A percentile compares a stretch with the other conserved stretches of the same genome.
Evolutionary conservation across 2,888 invertebrate species (phyloP).

Genomic region (Drosophila putrida): DNA sequence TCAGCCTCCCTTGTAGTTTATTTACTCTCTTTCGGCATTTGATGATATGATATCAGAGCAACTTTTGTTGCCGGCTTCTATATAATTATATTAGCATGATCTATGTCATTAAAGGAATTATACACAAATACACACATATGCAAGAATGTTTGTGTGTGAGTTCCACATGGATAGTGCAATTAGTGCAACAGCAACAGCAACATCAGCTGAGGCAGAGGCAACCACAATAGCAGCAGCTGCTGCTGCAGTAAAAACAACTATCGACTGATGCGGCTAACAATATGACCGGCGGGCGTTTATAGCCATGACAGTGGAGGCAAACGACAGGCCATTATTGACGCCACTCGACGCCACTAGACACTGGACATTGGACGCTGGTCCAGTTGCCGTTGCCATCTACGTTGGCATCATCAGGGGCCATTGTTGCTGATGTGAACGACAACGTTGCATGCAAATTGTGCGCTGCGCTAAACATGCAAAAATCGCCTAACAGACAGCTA

Average conservation of each 20-base stretch:
- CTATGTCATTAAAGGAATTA: conserved; percentile 73
- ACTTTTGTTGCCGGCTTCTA: conserved; percentile 56
- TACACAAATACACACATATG: conserved; percentile 39
- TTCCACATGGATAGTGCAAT: conserved; percentile 63
- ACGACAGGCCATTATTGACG: conserved; percentile 81
- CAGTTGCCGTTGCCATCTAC: conserved; percentile 22
- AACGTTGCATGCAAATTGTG: conserved; percentile 74
- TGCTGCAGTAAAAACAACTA: conserved; percentile 62
- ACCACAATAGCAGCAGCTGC: conserved; percentile 20
- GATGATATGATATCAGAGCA: conserved; percentile 65
- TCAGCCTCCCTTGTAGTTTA: conserved; percentile 15
- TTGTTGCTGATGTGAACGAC: conserved; percentile 36
- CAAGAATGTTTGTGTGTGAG: conserved; percentile 20
- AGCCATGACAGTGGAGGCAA: conserved; percentile 66
- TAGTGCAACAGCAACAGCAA: conserved; percentile 60
- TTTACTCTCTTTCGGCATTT: conserved; percentile 49
- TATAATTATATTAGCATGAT: conserved; percentile 81
- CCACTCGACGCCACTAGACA: conserved; percentile 69
- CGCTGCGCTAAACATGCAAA: conserved; percentile 60
- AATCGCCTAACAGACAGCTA: conserved; percentile 50
- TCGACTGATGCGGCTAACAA: conserved; percentile 75
- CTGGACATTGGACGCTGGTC: conserved; percentile 27
- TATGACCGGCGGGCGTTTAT: conserved; percentile 80
- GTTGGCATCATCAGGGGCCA: conserved; percentile 18
- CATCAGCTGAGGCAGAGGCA: conserved; percentile 27